Conservation (phyloP, 2,113 vertebrate genomes). For the Chamaea fasciata region DNA sequence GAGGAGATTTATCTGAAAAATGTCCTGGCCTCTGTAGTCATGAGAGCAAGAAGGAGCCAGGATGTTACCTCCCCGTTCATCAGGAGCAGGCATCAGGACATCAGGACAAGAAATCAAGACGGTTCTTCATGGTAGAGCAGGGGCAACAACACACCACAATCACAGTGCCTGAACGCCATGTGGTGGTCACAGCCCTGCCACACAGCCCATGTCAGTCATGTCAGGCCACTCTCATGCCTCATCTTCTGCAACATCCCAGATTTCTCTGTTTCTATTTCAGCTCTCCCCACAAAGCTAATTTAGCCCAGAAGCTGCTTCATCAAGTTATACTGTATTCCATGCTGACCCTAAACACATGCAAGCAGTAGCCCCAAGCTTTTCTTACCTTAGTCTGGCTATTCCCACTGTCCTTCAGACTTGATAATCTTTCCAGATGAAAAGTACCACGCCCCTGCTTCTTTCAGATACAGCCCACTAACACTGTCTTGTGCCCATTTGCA, state of each 20-base stretch:
- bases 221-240: background rate
- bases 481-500: background rate
- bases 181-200: rapidly evolving
- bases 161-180: background rate
- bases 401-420: background rate
- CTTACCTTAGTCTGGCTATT: background rate
- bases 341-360: background rate
- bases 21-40: background rate
- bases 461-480: background rate
- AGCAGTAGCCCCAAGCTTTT: background rate
- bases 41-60: background rate
- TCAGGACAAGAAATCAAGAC: background rate
- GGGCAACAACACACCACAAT: background rate
- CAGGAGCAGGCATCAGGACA: background rate
- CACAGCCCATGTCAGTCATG: background rate
- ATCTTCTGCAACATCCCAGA: background rate
- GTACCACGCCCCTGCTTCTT: background rate
- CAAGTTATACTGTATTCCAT: background rate
- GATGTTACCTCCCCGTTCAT: background rate
- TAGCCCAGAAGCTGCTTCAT: background rate
- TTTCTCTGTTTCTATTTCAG: background rate
- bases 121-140: background rate
- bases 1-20: background rate
- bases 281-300: background rate
- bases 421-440: background rate